Percentiles rank a stretch among this genome's conserved stretches.
phyloP scores from a whole-genome alignment of 2,888 invertebrate genomes.

The Dolomedes plantarius region DNA sequence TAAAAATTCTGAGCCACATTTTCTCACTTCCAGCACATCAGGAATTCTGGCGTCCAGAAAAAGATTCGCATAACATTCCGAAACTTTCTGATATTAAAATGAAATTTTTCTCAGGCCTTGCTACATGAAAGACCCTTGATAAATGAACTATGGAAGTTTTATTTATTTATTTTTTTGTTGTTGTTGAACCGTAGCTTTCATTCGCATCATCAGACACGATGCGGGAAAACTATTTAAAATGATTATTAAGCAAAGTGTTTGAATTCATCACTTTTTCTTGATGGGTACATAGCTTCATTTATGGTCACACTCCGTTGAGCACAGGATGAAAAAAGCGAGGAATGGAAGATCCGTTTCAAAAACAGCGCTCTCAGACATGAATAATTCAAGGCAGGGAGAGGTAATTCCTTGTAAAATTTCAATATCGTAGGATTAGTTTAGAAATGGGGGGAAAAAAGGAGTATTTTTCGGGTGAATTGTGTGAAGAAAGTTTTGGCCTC shows the following conservation, averaged over 20 bases:
- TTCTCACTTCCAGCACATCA: no score
- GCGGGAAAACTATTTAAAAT: not conserved
- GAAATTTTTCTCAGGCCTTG: no score
- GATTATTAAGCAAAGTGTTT: not conserved
- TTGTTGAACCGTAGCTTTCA: no score
- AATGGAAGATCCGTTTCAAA: not conserved
- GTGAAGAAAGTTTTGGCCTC: not conserved
- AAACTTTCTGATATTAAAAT: no score
- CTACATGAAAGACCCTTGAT: no score
- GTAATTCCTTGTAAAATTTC: not conserved
- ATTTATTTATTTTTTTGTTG: no score
- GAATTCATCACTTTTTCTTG: not conserved
- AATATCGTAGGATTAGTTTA: not conserved
- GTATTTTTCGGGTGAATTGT: not conserved
- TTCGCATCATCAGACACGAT: not conserved
- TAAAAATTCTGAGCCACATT: no score
- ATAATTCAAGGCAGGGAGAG: not conserved
- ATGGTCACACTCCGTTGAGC: not conserved
- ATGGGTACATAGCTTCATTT: not conserved
- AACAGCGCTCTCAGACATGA: not conserved
- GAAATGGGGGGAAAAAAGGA: not conserved
- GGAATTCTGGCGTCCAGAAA: no score
- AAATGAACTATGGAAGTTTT: no score
- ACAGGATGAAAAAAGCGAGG: not conserved
- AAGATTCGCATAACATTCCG: no score